Evolutionary conservation across 2,113 vertebrate species (phyloP).

Genomic region (Crotalus viridis): DNA sequence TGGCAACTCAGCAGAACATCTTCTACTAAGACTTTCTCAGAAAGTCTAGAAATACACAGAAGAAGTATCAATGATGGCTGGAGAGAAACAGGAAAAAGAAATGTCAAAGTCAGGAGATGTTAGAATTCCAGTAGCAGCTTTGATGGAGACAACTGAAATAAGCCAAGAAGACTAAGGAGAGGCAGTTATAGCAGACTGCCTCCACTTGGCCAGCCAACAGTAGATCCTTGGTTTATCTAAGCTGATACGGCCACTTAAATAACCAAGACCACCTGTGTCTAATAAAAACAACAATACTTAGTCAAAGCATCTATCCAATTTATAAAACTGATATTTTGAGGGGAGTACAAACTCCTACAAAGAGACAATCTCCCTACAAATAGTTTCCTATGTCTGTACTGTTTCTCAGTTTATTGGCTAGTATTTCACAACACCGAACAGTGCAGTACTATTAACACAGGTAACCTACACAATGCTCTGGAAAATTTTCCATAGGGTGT

Average conservation of each 20-base stretch:
- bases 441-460: not conserved
- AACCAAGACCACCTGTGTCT: not conserved
- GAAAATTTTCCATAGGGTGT: not conserved
- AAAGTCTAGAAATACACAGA: not conserved
- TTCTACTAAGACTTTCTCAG: not conserved
- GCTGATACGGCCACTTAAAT: not conserved
- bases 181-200: not conserved
- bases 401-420: not conserved
- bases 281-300: not conserved
- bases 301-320: not conserved
- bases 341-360: not conserved
- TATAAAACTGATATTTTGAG: not conserved
- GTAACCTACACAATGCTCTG: not conserved
- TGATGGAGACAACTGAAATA: not conserved
- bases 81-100: not conserved
- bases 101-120: not conserved
- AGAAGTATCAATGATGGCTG: not conserved
- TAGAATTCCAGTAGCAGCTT: not conserved
- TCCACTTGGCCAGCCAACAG: not conserved
- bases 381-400: not conserved
- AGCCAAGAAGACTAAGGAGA: not conserved
- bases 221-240: not conserved
- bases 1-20: not conserved
- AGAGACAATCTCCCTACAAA: not conserved
- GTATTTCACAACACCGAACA: not conserved